Base-by-base conservation (phyloP, 2,797 vertebrate species). In the Sebastes steindachneri region DNA sequence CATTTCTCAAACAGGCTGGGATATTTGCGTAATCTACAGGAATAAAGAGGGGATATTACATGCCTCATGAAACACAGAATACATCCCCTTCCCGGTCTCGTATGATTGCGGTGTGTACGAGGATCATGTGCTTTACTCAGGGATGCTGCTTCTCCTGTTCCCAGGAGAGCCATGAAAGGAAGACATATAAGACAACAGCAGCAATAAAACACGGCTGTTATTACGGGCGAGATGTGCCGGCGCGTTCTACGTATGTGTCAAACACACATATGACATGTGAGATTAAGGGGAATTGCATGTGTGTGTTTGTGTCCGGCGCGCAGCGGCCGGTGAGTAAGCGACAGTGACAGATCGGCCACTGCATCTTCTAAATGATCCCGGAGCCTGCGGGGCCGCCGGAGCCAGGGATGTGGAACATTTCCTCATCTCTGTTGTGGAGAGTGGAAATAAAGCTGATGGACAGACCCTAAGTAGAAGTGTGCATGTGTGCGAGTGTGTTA, bases 341-440 rank as follows among this genome's bases (percentile, higher is more conserved):
- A 92, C 88, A 88, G 79, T 93, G 93, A 95, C 84, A 86, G 79
- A 95, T 90, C 82, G 82, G 77, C 72, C 62, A 58, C 68, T 68
- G 17, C 82, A 86, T 92, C 81, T 66, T 90, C 80, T 80, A 87
- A 93, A 94, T 83, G 85, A 93, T 89, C 79, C 66, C 6, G 51
- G 71, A 68, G 90, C 89, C 84, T 37, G 35, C 3, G 1, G 67
- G 87, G 89, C 88, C 31, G 64, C 17, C 37, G 5, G 21, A 83
- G 88, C 26, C 17, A 73, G 31, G 72, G 75, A 86, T 35, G 75
- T 88, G 83, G 82, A 88, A 79, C 87, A 63, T 85, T 86, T 88
- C 84, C 85, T 83, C 85, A 85, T 79, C 84, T 83, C 41, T 73
- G 75, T 71, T 82, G 73, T 54, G 62, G 66, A 51, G 69, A 67